These are phyloP conservation scores for Brachionus calyciflorus DNA, from an alignment of 1,140 invertebrate genomes.

Conservation along the genomic window DNA sequence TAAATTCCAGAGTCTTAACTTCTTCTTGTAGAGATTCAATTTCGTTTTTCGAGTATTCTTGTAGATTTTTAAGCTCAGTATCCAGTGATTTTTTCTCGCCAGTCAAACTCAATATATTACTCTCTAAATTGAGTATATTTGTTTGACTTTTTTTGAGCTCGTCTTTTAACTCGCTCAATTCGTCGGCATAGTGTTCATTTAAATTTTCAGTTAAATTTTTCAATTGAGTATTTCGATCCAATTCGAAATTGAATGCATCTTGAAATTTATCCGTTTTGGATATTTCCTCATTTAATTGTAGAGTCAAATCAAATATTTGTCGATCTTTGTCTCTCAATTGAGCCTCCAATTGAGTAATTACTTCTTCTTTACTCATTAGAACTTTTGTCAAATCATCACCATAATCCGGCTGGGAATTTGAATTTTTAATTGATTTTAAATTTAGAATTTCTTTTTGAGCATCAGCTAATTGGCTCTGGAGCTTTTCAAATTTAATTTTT, in stretches of 20 bases:
- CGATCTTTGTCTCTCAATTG: conserved; percentile 34
- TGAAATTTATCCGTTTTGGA: neutral
- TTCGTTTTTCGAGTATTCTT: conserved; percentile 21
- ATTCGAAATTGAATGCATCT: conserved; percentile 16
- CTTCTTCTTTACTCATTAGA: conserved; percentile 42
- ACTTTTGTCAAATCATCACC: conserved; percentile 40
- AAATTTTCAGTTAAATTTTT: conserved; percentile 1
- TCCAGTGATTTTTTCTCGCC: neutral
- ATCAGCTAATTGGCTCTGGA: neutral
- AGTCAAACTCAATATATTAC: neutral
- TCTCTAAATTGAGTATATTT: neutral
- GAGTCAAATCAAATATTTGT: neutral
- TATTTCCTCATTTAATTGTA: conserved; percentile 26
- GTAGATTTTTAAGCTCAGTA: conserved; percentile 1
- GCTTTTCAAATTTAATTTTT: neutral
- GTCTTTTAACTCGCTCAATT: neutral
- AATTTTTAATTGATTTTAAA: neutral
- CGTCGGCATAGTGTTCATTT: conserved; percentile 4
- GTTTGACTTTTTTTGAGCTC: conserved; percentile 10
- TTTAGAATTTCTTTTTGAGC: neutral
- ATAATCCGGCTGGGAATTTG: neutral
- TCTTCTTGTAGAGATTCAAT: conserved; percentile 40
- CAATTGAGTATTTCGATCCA: neutral
- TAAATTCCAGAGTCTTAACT: conserved; percentile 16
- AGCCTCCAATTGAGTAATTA: conserved; percentile 31